Evolutionary conservation across 2,113 vertebrate genomes (phyloP), one percentile per base, ranked within the genome.

Genomic region (Seriola quinqueradiata): DNA sequence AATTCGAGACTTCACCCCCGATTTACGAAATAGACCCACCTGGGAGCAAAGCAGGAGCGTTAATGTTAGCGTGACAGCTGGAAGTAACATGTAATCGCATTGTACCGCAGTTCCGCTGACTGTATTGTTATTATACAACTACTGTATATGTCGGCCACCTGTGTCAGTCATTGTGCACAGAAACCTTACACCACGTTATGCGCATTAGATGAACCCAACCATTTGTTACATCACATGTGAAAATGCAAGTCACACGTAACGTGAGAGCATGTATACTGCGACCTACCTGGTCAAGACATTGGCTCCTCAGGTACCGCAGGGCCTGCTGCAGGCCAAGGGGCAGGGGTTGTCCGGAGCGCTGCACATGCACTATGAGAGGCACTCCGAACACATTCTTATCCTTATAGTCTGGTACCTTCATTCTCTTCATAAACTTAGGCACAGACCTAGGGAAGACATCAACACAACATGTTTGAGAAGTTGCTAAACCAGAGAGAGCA

Each of bases 371-470:
- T 28, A 98, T 97, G 77, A 99, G 96, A 58, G 98, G 98, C n/a
- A 99, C 97, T 0, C 98, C 97, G 72, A 99, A 99, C 81, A 99
- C 97, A 3, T 96, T 96, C 93, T 98, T 99, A 90, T 98, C 98
- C 91, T 96, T 98, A 90, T 99, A 99, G 91, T 99, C 98, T 16
- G 98, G 98, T 74, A 98, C 97, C 92, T 98, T 99, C 96, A 97
- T 97, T 92, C 98, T 96, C 94, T 98, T 99, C 97, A 99, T 99
- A 87, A 99, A 99, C 94, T 98, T 99, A 69, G 98, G 98, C 76
- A 99, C 98, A 40, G 98, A 96, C 98, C 98, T 99, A 77, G 75
- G 92, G 95, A 6, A 66, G 9, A 83, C 40, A 85, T 19, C 38
- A 58, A 71, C 19, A 80, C 17, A 66, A 50, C n/a, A n/a, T 80